Conservation (phyloP, 2,113 vertebrate genomes). For the Raja brachyura region DNA sequence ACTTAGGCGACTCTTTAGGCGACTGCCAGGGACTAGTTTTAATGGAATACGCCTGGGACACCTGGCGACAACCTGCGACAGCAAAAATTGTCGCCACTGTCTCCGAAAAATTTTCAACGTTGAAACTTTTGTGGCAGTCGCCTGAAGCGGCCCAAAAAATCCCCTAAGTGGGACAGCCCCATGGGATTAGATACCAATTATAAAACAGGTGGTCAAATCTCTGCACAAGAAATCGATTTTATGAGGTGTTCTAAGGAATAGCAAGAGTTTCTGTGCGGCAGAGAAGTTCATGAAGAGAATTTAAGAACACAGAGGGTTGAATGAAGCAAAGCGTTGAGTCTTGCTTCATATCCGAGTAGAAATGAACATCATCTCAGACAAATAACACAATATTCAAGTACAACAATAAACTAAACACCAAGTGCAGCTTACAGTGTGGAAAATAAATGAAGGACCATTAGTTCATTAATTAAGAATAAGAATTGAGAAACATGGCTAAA, state of each 20-base stretch:
- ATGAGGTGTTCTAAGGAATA: neutral
- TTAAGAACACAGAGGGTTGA: neutral
- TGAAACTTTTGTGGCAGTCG: too few species aligned
- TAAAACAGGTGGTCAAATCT: neutral
- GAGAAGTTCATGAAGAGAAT: neutral
- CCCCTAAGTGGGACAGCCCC: too few species aligned
- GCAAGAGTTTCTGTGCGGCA: neutral
- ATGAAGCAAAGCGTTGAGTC: neutral
- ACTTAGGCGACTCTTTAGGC: too few species aligned
- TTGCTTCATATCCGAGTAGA: neutral
- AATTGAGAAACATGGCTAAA: neutral
- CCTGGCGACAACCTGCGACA: too few species aligned
- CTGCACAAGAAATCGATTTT: neutral
- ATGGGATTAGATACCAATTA: too few species aligned
- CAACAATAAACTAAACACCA: neutral
- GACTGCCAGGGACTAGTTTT: too few species aligned
- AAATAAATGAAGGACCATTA: neutral
- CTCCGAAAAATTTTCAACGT: too few species aligned
- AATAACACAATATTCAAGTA: neutral
- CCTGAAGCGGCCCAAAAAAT: too few species aligned
- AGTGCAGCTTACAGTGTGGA: neutral
- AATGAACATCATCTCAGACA: neutral
- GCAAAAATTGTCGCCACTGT: too few species aligned
- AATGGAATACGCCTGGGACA: too few species aligned
- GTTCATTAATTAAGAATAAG: neutral